Percentiles rank a stretch among this genome's conserved stretches.
Evolutionary conservation across 2,113 vertebrate genomes (phyloP).

Genomic region (Stegastes partitus): DNA sequence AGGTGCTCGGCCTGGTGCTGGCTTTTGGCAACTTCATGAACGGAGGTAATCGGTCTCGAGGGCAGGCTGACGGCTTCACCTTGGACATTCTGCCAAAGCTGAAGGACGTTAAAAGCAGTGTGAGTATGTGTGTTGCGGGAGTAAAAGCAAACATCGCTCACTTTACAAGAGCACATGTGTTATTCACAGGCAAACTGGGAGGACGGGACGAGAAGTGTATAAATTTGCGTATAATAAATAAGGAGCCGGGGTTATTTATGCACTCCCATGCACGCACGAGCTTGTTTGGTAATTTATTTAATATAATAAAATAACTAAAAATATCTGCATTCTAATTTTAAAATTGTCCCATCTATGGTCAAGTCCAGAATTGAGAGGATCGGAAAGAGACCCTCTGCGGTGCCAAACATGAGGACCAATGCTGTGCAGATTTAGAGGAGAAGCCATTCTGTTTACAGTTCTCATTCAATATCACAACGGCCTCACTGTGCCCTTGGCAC

Average conservation of each 20-base stretch:
- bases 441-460: constrained; percentile 63
- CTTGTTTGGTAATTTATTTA: constrained; percentile 9
- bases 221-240: background rate
- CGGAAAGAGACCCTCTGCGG: constrained; percentile 9
- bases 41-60: constrained; percentile 93
- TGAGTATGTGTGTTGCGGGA: constrained; percentile 82
- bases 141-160: constrained; percentile 42
- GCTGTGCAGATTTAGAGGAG: constrained; percentile 51
- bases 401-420: constrained; percentile 36
- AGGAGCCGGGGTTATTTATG: background rate
- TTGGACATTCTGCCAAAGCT: constrained; percentile 96
- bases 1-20: constrained; percentile 92
- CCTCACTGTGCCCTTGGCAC: constrained; percentile 60
- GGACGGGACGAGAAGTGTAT: background rate
- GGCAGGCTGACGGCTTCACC: constrained; percentile 95
- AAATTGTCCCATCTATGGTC: background rate
- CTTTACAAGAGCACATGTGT: constrained; percentile 2
- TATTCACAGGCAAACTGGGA: constrained; percentile 15
- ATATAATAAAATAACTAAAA: constrained; percentile 10
- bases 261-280: background rate
- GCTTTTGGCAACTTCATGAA: constrained; percentile 99
- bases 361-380: background rate
- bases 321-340: constrained; percentile 7
- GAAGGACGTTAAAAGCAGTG: constrained; percentile 97
- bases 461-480: constrained; percentile 68